Conservation (phyloP, 2,888 invertebrate species). For the Lomographa bimaculata region DNA sequence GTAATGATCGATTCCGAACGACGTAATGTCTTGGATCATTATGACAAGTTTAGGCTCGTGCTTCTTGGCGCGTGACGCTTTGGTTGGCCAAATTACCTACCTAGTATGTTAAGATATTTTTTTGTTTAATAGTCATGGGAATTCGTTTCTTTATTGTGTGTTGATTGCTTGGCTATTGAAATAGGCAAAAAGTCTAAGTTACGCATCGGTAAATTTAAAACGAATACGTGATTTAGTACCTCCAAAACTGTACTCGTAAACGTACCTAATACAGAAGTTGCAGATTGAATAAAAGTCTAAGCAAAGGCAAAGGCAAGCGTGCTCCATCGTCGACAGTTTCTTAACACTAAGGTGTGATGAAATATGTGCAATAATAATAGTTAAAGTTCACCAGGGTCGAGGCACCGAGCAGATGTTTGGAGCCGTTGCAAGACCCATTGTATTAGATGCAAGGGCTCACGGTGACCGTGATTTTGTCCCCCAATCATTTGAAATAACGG, state of each 20-base stretch:
- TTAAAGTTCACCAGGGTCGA: constrained; percentile 46
- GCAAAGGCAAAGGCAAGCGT: constrained; percentile 11
- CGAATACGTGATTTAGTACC: no score
- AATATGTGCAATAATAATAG: constrained; percentile 42
- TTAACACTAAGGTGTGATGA: constrained; percentile 6
- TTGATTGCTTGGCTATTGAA: constrained; percentile 41
- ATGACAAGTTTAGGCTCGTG: constrained; percentile 59
- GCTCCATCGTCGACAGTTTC: constrained; percentile 8
- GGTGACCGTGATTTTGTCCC: constrained; percentile 68
- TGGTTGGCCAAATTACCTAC: constrained; percentile 54
- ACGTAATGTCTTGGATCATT: constrained; percentile 73
- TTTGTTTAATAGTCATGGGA: constrained; percentile 63
- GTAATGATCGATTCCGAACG: constrained; percentile 69
- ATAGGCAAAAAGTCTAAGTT: constrained; percentile 36
- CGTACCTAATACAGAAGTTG: constrained; percentile 10
- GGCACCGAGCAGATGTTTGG: constrained; percentile 74
- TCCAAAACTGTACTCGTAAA: background rate
- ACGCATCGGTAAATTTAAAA: background rate
- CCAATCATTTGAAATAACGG: constrained; percentile 34
- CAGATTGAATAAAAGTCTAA: constrained; percentile 12
- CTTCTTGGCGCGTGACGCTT: constrained; percentile 61
- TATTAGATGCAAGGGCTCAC: constrained; percentile 60
- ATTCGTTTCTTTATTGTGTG: constrained; percentile 46
- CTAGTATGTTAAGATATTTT: constrained; percentile 49
- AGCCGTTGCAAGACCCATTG: constrained; percentile 79